Percentiles rank a stretch among this genome's conserved stretches.
Evolutionary conservation across 2,797 vertebrate species (phyloP).

Genomic region (Urophycis tenuis): DNA sequence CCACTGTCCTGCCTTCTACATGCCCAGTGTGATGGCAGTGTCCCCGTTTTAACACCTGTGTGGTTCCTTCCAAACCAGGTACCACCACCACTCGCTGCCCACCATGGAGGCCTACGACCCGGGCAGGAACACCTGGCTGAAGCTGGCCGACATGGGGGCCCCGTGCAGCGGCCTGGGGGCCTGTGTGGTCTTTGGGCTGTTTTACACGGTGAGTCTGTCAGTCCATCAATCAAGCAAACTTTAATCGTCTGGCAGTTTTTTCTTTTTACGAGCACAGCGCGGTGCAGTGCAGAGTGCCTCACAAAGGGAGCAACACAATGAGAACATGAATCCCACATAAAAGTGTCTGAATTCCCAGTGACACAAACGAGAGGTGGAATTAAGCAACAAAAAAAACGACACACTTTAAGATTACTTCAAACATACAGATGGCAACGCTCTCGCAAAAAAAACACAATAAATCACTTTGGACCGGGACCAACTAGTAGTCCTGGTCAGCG

Average conservation of each 20-base stretch:
- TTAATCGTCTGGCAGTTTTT: background rate
- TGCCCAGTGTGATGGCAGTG: too few species aligned
- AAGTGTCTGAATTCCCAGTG: background rate
- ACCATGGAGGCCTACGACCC: constrained; percentile 75
- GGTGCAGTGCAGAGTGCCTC: background rate
- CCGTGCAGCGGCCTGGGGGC: constrained; percentile 76
- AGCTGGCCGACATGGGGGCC: constrained; percentile 64
- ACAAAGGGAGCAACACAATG: background rate
- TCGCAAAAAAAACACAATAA: too few species aligned
- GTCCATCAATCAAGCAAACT: background rate
- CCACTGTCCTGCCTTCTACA: too few species aligned
- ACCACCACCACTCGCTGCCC: constrained; percentile 67
- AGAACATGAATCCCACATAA: too few species aligned
- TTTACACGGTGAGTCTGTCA: constrained; percentile 62
- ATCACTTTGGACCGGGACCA: too few species aligned
- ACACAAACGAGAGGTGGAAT: background rate
- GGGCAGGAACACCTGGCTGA: constrained; percentile 64
- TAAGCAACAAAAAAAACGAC: too few species aligned
- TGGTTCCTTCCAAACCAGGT: constrained; percentile 45
- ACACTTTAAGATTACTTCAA: too few species aligned
- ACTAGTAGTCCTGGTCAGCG: too few species aligned
- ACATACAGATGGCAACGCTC: too few species aligned
- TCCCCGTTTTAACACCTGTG: background rate
- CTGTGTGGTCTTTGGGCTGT: constrained; percentile 72
- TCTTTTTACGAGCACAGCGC: too few species aligned